Conservation (phyloP, 2,113 vertebrate species). For the Limanda limanda region DNA sequence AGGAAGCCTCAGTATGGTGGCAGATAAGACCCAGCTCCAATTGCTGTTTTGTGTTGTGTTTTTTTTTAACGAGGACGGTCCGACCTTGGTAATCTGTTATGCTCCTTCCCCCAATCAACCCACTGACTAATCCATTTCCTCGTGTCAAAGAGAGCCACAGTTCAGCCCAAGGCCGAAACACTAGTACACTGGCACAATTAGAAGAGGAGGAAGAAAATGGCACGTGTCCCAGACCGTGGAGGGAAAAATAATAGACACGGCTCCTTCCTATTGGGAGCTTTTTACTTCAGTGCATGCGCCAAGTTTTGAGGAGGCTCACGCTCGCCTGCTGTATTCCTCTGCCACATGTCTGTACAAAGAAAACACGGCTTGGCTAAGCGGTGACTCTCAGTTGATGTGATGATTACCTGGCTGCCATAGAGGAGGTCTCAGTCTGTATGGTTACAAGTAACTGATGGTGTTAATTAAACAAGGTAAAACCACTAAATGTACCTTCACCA, state of each 20-base stretch:
- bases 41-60: conserved; percentile 62
- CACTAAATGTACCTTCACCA: too few relatives aligned
- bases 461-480: too few relatives aligned
- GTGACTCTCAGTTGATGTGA: conserved; percentile 21
- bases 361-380: neutral
- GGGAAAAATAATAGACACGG: conserved; percentile 40
- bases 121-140: conserved; percentile 73
- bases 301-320: conserved; percentile 21
- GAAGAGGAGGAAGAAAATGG: conserved; percentile 53
- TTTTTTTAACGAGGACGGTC: conserved; percentile 67
- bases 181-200: conserved; percentile 51
- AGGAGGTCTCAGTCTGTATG: neutral
- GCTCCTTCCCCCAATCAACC: conserved; percentile 72
- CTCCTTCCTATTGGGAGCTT: conserved; percentile 36
- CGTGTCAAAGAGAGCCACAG: conserved; percentile 46
- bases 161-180: conserved; percentile 52
- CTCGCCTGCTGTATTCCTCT: conserved; percentile 5
- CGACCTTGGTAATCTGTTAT: conserved; percentile 71
- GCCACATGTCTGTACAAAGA: conserved; percentile 26
- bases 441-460: too few relatives aligned
- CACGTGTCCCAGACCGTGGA: conserved; percentile 42
- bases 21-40: conserved; percentile 63
- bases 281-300: conserved; percentile 51
- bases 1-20: conserved; percentile 46
- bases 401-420: neutral